Conservation (phyloP, 1,140 invertebrate species). For the Drosophila hydei region DNA sequence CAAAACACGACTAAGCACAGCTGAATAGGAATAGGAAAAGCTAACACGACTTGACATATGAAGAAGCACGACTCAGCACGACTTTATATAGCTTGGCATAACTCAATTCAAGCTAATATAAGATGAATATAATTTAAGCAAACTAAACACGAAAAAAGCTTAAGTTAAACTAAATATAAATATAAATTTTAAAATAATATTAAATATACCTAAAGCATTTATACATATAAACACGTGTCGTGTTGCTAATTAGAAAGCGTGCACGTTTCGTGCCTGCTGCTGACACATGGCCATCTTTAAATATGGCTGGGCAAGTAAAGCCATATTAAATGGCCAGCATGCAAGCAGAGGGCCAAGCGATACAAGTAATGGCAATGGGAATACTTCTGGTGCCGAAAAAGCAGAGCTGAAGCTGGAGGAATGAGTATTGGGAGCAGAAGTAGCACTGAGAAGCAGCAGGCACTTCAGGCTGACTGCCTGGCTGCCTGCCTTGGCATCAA, state of each 20-base stretch:
- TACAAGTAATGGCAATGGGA: constrained; percentile 51
- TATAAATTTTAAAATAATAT: background rate
- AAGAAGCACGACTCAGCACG: too few species aligned
- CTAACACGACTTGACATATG: too few species aligned
- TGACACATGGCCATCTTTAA: constrained; percentile 6
- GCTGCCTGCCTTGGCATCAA: constrained; percentile 22
- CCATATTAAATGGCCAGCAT: constrained; percentile 64
- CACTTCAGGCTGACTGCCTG: constrained; percentile 31
- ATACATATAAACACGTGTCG: background rate
- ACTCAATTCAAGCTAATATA: too few species aligned
- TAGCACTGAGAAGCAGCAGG: background rate
- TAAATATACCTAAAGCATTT: background rate
- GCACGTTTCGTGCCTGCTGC: background rate
- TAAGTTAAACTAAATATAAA: background rate
- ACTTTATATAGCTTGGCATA: too few species aligned
- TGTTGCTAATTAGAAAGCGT: background rate
- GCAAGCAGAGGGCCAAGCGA: constrained; percentile 20
- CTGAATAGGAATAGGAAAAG: too few species aligned
- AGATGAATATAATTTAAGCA: too few species aligned
- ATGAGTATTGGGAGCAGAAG: background rate
- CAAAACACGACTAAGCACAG: too few species aligned
- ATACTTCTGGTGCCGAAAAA: constrained; percentile 33
- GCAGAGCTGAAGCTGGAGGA: background rate
- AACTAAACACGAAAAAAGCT: too few species aligned
- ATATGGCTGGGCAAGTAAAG: constrained; percentile 42